phyloP scores from a whole-genome alignment of 2,113 vertebrate genomes.

The Scophthalmus maximus region DNA sequence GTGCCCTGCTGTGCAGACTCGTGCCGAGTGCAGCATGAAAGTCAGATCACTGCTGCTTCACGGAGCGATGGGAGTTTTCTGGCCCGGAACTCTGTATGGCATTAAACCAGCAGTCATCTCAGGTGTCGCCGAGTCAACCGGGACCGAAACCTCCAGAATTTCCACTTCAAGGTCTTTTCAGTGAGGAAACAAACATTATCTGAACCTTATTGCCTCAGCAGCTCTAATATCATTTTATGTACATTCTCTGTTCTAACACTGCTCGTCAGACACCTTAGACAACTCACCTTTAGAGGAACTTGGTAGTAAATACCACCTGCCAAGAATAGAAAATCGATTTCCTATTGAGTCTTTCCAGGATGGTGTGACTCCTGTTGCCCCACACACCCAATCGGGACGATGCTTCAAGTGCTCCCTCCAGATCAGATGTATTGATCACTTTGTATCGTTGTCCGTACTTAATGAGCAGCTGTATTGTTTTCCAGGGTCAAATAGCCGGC shows the following conservation, averaged over 20 bases:
- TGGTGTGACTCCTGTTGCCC: background rate
- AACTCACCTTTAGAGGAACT: background rate
- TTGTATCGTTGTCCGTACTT: background rate
- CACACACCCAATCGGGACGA: background rate
- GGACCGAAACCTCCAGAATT: no score
- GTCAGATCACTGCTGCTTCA: no score
- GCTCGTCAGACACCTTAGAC: background rate
- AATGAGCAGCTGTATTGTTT: constrained; percentile 5
- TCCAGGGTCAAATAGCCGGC: background rate
- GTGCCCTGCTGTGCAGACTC: no score
- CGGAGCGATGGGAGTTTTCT: no score
- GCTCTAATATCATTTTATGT: no score
- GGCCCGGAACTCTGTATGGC: no score
- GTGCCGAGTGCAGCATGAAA: no score
- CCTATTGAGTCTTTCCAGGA: background rate
- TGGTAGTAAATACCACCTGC: background rate
- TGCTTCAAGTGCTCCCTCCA: background rate
- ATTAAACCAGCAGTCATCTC: no score
- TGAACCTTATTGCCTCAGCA: background rate
- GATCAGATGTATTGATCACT: constrained; percentile 4
- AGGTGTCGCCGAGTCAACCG: no score
- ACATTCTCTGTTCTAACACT: background rate
- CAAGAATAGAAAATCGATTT: background rate
- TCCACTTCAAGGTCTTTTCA: no score
- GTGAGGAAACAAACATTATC: no score